These are phyloP conservation scores for Coboldia fuscipes DNA, from an alignment of 1,140 invertebrate genomes.

Conservation along the genomic window DNA sequence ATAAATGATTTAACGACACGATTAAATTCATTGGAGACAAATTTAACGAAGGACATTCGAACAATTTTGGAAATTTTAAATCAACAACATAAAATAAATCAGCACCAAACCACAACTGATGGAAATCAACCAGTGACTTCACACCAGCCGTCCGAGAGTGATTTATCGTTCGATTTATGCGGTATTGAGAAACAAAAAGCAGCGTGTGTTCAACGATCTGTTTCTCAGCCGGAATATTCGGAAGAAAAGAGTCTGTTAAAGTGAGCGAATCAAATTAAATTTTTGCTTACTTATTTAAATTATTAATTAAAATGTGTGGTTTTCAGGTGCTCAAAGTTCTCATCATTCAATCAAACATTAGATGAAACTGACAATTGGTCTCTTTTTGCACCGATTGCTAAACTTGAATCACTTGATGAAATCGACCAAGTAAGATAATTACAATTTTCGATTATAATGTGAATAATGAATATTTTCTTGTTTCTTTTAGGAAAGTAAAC, in stretches of 20 bases:
- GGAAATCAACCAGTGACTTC: constrained; percentile 4
- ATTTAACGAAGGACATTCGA: constrained; percentile 5
- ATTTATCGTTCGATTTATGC: constrained; percentile 6
- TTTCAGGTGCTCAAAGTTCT: constrained; percentile 6
- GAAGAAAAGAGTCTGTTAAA: constrained; percentile 6
- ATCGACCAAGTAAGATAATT: constrained; percentile 24
- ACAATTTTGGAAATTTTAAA: constrained; percentile 5
- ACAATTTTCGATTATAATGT: background rate
- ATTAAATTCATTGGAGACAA: constrained; percentile 5
- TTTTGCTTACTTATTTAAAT: background rate
- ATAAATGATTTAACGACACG: constrained; percentile 3
- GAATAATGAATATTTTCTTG: background rate
- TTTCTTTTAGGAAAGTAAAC: constrained; percentile 3
- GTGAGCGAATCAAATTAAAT: background rate
- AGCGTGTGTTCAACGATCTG: constrained; percentile 4
- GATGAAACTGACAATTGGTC: constrained; percentile 5
- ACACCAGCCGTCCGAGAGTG: constrained; percentile 6
- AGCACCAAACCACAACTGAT: constrained; percentile 1
- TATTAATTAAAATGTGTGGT: background rate
- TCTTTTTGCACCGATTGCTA: constrained; percentile 31
- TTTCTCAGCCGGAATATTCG: constrained; percentile 5
- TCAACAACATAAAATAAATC: constrained; percentile 2
- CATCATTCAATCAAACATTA: constrained; percentile 6
- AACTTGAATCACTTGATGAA: constrained; percentile 40
- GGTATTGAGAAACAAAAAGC: constrained; percentile 2